Evolutionary conservation across 2,797 vertebrate genomes (phyloP).

Genomic region (Neoniphon sammara): DNA sequence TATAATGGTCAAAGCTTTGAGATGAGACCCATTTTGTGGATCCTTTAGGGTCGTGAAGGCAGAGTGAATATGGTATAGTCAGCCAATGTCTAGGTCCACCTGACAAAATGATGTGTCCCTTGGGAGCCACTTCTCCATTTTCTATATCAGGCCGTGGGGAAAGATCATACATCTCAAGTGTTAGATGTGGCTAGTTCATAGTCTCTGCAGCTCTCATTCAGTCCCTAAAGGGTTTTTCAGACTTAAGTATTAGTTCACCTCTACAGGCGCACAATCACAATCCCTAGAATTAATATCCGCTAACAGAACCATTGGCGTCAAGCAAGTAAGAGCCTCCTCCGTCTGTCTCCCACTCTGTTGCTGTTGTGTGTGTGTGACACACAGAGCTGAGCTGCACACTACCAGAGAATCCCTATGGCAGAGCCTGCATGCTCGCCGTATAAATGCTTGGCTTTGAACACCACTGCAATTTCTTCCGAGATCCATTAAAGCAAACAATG

Average conservation of each 20-base stretch:
- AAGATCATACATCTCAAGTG: conserved; percentile 32
- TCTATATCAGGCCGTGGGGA: conserved; percentile 24
- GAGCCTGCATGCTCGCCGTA: conserved; percentile 32
- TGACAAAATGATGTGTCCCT: conserved; percentile 44
- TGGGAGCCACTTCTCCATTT: conserved; percentile 50
- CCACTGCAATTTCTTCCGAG: conserved; percentile 52
- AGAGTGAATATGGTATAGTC: conserved; percentile 12
- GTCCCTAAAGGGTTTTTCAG: conserved; percentile 31
- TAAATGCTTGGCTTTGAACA: conserved; percentile 54
- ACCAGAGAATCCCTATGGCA: not conserved
- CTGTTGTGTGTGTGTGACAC: conserved; percentile 1
- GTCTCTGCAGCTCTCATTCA: conserved; percentile 25
- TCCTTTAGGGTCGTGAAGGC: not conserved
- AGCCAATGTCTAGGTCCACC: not conserved
- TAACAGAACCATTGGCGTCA: conserved; percentile 9
- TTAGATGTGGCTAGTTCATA: conserved; percentile 52
- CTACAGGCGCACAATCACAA: conserved; percentile 24
- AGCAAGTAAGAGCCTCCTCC: conserved; percentile 22
- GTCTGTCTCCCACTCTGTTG: conserved; percentile 27
- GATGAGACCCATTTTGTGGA: conserved; percentile 16
- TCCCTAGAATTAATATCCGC: conserved; percentile 23
- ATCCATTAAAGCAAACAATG: conserved; percentile 54
- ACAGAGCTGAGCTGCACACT: not conserved
- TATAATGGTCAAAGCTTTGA: conserved; percentile 5
- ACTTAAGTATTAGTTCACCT: conserved; percentile 16